phyloP scores from a whole-genome alignment of 2,797 vertebrate species.

The Phataginus tricuspis region DNA sequence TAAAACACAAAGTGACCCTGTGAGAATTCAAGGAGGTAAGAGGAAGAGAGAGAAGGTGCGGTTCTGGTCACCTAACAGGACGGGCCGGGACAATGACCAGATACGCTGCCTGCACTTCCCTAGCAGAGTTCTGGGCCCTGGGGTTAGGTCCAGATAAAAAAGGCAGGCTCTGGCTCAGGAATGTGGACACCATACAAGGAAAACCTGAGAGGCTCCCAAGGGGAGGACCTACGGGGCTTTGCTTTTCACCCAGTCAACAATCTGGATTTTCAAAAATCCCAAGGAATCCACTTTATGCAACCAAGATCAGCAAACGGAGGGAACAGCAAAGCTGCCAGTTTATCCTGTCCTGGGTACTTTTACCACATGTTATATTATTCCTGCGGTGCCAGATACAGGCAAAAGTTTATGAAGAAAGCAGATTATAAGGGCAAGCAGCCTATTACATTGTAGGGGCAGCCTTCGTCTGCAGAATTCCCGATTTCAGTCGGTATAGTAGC shows the following conservation, averaged over 20 bases:
- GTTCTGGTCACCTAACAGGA: too few relatives aligned
- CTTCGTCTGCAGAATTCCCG: neutral
- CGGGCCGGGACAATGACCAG: fast-evolving
- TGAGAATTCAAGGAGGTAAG: neutral
- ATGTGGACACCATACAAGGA: neutral
- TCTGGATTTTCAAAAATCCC: neutral
- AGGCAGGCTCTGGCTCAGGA: neutral
- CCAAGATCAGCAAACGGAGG: neutral
- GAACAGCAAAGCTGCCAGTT: neutral
- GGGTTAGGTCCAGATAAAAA: neutral
- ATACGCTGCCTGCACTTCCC: neutral
- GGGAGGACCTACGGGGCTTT: neutral
- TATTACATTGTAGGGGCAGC: neutral
- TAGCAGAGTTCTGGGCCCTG: neutral
- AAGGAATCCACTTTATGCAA: neutral
- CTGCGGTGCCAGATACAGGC: neutral
- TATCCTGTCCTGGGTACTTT: neutral
- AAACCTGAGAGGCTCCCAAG: neutral
- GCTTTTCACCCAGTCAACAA: neutral
- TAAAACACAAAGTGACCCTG: neutral
- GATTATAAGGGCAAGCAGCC: neutral
- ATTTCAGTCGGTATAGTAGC: neutral
- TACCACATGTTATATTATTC: neutral
- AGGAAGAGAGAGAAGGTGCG: fast-evolving
- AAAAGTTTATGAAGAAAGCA: neutral